phyloP scores from a whole-genome alignment of 2,797 vertebrate genomes.

The Vireo griseus region DNA sequence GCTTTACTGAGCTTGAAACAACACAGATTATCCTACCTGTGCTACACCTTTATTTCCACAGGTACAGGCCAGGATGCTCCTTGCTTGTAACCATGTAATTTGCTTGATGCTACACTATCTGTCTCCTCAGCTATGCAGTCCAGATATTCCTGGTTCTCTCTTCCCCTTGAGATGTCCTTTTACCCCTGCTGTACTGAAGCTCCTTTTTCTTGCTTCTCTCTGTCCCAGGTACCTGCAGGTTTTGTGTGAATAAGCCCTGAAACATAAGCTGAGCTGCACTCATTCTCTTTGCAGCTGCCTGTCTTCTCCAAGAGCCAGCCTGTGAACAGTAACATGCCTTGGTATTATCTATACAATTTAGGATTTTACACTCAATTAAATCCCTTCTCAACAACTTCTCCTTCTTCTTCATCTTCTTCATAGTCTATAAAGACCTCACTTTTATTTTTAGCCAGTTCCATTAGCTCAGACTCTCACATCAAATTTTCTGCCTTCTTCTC shows the following conservation, averaged over 20 bases:
- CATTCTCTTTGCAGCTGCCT: not conserved
- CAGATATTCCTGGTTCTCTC: not conserved
- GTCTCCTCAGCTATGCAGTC: not conserved
- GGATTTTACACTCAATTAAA: slow-evolving; percentile 63
- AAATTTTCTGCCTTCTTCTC: slow-evolving; percentile 28
- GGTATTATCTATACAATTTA: slow-evolving; percentile 55
- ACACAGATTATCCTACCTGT: not conserved
- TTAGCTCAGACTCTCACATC: not conserved
- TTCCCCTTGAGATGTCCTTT: not conserved
- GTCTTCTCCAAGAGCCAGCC: not conserved
- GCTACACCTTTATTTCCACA: not conserved
- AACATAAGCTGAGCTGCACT: not conserved
- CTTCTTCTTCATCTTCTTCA: slow-evolving; percentile 43
- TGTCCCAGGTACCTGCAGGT: not conserved
- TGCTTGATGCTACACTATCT: not conserved
- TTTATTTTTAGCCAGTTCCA: slow-evolving; percentile 48
- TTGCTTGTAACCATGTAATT: not conserved
- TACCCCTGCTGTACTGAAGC: not conserved
- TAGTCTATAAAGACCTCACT: not conserved
- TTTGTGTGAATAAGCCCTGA: not conserved
- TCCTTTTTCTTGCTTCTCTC: not conserved
- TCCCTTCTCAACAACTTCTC: slow-evolving; percentile 25
- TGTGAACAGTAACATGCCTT: not conserved
- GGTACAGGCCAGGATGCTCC: not conserved
- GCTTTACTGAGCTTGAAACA: not conserved